A percentile compares a stretch with the other conserved stretches of the same genome.
Conservation (phyloP, 2,888 invertebrate species). For the Parapristionchus giblindavisi region DNA sequence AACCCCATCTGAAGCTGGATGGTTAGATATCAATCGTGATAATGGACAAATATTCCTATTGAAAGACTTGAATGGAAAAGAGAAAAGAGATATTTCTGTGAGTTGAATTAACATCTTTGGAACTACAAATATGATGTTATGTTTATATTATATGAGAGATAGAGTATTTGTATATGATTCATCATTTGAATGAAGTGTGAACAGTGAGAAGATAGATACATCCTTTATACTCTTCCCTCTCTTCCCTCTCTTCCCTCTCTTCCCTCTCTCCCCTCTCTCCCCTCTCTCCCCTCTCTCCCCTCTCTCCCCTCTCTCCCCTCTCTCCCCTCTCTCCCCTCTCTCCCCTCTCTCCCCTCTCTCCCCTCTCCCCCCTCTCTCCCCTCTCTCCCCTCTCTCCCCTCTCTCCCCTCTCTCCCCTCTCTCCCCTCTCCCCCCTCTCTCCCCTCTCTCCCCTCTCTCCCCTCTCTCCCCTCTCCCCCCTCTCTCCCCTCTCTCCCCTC, state of each 20-base stretch:
- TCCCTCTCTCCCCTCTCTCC: not conserved
- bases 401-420: slow-evolving; percentile 5
- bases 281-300: not conserved
- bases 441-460: slow-evolving; percentile 21
- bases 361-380: not conserved
- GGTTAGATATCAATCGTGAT: slow-evolving; percentile 17
- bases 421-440: slow-evolving; percentile 9
- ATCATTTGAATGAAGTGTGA: not conserved
- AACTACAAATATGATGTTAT: not conserved
- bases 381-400: slow-evolving; percentile 1
- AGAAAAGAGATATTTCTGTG: slow-evolving; percentile 14
- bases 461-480: slow-evolving; percentile 13
- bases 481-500: not conserved
- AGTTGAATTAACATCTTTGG: not conserved
- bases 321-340: not conserved
- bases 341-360: not conserved
- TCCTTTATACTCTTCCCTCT: not conserved
- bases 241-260: slow-evolving; percentile 12
- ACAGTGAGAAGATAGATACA: not conserved
- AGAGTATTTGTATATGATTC: not conserved
- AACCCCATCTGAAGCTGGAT: slow-evolving; percentile 36
- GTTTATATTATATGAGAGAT: not conserved
- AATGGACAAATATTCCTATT: slow-evolving; percentile 20
- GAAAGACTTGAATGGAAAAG: not conserved
- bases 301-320: not conserved